Evolutionary conservation across 2,888 invertebrate species (phyloP).

Genomic region (Trypoxylon attenuatum): DNA sequence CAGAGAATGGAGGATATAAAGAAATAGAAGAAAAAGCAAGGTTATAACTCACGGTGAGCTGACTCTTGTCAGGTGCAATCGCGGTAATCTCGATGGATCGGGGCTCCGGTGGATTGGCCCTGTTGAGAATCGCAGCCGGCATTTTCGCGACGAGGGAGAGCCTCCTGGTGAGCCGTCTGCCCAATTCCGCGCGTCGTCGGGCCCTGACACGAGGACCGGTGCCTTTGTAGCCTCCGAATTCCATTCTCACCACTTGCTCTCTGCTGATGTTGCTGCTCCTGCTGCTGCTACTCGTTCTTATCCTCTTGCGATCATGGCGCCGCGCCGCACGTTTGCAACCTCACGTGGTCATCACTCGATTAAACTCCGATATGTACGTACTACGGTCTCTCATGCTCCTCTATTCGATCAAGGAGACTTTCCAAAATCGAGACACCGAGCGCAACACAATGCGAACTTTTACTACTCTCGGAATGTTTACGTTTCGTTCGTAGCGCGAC

Average conservation of each 20-base stretch:
- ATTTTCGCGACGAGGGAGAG: conserved; percentile 78
- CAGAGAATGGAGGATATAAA: not conserved
- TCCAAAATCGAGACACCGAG: too few species aligned
- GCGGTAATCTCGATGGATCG: conserved; percentile 79
- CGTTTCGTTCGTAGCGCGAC: too few species aligned
- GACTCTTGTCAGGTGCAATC: conserved; percentile 81
- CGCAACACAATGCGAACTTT: too few species aligned
- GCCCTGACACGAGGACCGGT: conserved; percentile 66
- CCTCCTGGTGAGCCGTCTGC: conserved; percentile 78
- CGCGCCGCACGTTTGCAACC: not conserved
- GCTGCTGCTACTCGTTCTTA: conserved; percentile 6
- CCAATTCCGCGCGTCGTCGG: conserved; percentile 76
- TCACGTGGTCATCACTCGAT: conserved; percentile 29
- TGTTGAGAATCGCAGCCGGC: conserved; percentile 78
- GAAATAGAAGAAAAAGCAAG: not conserved
- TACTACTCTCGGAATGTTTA: too few species aligned
- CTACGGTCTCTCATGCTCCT: too few species aligned
- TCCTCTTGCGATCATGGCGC: conserved; percentile 31
- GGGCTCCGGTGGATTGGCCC: conserved; percentile 71
- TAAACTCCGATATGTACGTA: not conserved
- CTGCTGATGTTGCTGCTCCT: not conserved
- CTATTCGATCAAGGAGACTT: too few species aligned
- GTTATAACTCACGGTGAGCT: conserved; percentile 79
- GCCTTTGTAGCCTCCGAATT: conserved; percentile 67
- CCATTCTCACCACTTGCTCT: conserved; percentile 62